Evolutionary conservation across 1,140 invertebrate genomes (phyloP), one percentile per base, ranked within the genome.

Genomic region (Globodera ellingtonae): DNA sequence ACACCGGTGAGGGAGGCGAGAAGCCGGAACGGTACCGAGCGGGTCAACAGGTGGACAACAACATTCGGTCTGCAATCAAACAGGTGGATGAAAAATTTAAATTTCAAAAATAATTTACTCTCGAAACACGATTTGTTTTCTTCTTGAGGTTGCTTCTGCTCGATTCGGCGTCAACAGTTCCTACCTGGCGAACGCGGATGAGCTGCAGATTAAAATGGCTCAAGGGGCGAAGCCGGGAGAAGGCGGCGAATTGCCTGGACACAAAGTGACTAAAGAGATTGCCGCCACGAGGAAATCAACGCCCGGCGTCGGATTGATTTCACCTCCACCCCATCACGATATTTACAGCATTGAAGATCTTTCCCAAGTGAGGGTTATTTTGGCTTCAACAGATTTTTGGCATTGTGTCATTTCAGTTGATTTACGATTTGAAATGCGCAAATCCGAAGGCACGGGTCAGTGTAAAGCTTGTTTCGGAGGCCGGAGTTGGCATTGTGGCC

Each of bases 271-370:
- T 0, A 93, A 94, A 86, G 95, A 97, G 73, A 99, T 99, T 89
- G 97, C 97, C 7, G 92, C 93, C 79, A 97, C 95, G 2, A 92
- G 97, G 72, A 95, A 98, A 90, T 98, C 96, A 0, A 95, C 98
- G 4, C 92, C 96, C 7, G 96, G 96, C 8, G 97, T 99, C n/a
- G 97, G 97, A 73, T 91, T 99, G 1, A 98, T 99, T 88, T 98
- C 96, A 1, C 97, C 97, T 52, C 97, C 97, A 7, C 97, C 97
- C 7, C 97, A 99, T 91, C 97, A 99, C 90, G 97, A 99, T 89
- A 98, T 99, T 90, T 99, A 99, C 91, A 98, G 95, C 56, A 99
- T 99, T 88, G 97, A 99, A 91, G 97, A 99, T 92, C 91, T 99
- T 84, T 95, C 97, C 1, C 95, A 99, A 89, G 81, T 82, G 21